A percentile compares a stretch with the other conserved stretches of the same genome.
These are phyloP conservation scores for Eupithecia centaureata DNA, from an alignment of 2,888 invertebrate genomes.

Conservation along the genomic window DNA sequence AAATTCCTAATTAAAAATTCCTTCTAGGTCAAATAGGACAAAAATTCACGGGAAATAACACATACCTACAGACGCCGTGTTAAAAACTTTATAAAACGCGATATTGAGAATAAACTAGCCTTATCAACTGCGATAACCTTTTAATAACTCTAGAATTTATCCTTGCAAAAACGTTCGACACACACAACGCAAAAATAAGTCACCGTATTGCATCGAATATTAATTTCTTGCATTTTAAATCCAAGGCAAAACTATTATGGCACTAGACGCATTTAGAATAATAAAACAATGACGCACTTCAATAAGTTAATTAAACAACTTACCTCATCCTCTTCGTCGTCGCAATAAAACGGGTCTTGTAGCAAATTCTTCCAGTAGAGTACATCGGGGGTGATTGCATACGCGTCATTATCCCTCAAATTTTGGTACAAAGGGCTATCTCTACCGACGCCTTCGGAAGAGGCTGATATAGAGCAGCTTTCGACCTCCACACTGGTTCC, in stretches of 20 bases:
- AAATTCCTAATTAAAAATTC: background rate
- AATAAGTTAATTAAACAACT: conserved; percentile 46
- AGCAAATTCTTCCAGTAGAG: conserved; percentile 82
- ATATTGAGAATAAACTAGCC: background rate
- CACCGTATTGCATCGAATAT: conserved; percentile 16
- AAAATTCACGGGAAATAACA: background rate
- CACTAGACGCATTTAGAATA: conserved; percentile 21
- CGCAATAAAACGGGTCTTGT: conserved; percentile 77
- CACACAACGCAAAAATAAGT: conserved; percentile 11
- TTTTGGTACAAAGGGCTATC: conserved; percentile 80
- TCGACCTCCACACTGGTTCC: conserved; percentile 79
- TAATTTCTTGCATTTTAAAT: conserved; percentile 39
- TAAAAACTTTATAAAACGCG: background rate
- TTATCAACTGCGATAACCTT: conserved; percentile 1
- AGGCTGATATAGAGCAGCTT: conserved; percentile 76
- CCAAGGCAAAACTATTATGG: conserved; percentile 33
- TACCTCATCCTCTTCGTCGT: conserved; percentile 83
- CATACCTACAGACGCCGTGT: background rate
- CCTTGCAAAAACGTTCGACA: background rate
- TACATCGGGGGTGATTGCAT: conserved; percentile 78
- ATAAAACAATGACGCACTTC: conserved; percentile 29
- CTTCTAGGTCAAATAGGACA: background rate
- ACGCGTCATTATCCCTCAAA: conserved; percentile 76
- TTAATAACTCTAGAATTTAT: background rate
- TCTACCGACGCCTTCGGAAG: conserved; percentile 71